These are phyloP conservation scores for Gisinianus flammeolus DNA, from an alignment of 2,888 invertebrate species.

Conservation along the genomic window DNA sequence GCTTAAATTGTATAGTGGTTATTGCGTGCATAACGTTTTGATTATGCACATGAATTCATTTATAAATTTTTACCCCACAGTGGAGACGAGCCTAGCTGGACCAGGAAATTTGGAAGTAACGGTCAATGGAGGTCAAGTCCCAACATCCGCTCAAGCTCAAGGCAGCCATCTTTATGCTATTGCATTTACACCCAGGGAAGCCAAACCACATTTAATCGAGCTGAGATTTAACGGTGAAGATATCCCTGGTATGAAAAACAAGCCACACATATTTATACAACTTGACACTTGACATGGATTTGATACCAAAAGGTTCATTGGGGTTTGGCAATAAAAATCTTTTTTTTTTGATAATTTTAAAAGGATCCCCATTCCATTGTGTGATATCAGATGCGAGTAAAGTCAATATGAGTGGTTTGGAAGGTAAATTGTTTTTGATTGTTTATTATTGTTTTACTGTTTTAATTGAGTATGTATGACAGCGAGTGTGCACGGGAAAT, in stretches of 20 bases:
- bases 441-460: too few species aligned
- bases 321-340: too few species aligned
- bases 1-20: background rate
- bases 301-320: too few species aligned
- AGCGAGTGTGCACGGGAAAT: too few species aligned
- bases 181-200: slow-evolving; percentile 93
- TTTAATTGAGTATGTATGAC: too few species aligned
- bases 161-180: slow-evolving; percentile 96
- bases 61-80: slow-evolving; percentile 64
- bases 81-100: slow-evolving; percentile 97
- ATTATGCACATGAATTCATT: background rate
- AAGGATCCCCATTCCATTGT: slow-evolving; percentile 84
- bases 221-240: slow-evolving; percentile 94
- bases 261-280: slow-evolving; percentile 39
- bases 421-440: too few species aligned
- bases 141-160: slow-evolving; percentile 94
- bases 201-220: slow-evolving; percentile 90
- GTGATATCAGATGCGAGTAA: slow-evolving; percentile 81
- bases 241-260: slow-evolving; percentile 90
- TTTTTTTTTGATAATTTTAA: too few species aligned
- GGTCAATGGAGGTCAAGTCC: slow-evolving; percentile 95
- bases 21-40: background rate
- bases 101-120: slow-evolving; percentile 98
- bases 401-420: slow-evolving; percentile 72
- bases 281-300: too few species aligned